Conservation (phyloP, 2,113 vertebrate species). For the Mirza zaza region DNA sequence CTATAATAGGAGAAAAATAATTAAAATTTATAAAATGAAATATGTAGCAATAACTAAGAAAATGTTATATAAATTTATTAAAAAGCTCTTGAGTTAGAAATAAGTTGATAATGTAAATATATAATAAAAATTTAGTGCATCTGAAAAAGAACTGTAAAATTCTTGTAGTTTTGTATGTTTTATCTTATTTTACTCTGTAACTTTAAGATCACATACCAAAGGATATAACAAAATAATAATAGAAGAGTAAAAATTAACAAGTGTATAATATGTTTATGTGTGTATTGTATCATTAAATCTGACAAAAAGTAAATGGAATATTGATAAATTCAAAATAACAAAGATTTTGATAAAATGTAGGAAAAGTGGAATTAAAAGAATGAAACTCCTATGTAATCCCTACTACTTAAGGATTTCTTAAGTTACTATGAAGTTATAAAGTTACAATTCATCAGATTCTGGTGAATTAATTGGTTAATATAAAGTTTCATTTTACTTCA, state of each 20-base stretch:
- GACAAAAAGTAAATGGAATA: constrained; percentile 28
- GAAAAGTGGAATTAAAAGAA: neutral
- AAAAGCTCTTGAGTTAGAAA: constrained; percentile 28
- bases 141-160: neutral
- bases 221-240: neutral
- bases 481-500: constrained; percentile 2
- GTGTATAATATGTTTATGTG: constrained; percentile 5
- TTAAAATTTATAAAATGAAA: constrained; percentile 42
- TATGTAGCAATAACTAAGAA: constrained; percentile 26
- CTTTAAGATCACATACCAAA: neutral
- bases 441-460: constrained; percentile 3
- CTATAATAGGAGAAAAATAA: constrained; percentile 59
- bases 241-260: neutral
- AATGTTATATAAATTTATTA: constrained; percentile 27
- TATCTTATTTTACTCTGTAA: neutral
- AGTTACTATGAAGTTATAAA: neutral
- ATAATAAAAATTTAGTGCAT: neutral
- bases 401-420: constrained; percentile 11
- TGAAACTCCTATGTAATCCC: neutral
- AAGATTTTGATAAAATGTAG: constrained; percentile 31
- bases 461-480: neutral
- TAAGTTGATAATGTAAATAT: neutral
- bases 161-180: constrained; percentile 53
- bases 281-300: neutral
- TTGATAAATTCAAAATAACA: constrained; percentile 14